phyloP scores from a whole-genome alignment of 2,797 vertebrate species.

The Lagocephalus sceleratus region DNA sequence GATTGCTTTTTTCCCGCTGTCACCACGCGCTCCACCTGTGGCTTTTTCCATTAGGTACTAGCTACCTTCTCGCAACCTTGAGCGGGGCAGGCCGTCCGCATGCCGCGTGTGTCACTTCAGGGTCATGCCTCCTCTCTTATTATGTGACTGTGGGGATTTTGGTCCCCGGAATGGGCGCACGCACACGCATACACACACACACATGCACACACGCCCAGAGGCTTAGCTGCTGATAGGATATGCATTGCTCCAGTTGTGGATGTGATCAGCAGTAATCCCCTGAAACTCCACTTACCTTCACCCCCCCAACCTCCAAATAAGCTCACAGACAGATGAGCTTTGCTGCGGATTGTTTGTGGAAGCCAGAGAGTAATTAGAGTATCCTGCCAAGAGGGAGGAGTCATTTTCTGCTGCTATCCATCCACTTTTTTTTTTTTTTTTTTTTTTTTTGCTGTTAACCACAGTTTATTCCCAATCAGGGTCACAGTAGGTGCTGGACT shows the following conservation, averaged over 20 bases:
- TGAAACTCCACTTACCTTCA: slow-evolving; percentile 46
- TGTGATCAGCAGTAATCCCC: slow-evolving; percentile 54
- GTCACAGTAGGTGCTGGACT: no score
- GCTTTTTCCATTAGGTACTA: neutral
- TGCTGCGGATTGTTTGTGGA: slow-evolving; percentile 37
- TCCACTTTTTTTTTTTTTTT: neutral
- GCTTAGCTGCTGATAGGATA: slow-evolving; percentile 54
- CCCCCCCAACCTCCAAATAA: slow-evolving; percentile 35
- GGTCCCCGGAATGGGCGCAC: slow-evolving; percentile 38
- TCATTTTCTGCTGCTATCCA: slow-evolving; percentile 32
- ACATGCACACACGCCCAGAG: slow-evolving; percentile 10
- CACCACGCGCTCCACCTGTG: neutral
- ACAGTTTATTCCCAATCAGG: no score
- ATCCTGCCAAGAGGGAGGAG: slow-evolving; percentile 40
- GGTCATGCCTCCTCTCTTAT: slow-evolving; percentile 17
- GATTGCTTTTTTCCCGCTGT: slow-evolving; percentile 6
- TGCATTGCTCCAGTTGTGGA: slow-evolving; percentile 42
- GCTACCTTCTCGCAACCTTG: no score
- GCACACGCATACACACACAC: neutral
- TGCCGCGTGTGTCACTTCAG: slow-evolving; percentile 16
- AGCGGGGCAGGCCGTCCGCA: slow-evolving; percentile 10
- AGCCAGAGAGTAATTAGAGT: slow-evolving; percentile 50
- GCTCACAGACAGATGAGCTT: slow-evolving; percentile 56
- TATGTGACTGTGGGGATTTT: slow-evolving; percentile 30
- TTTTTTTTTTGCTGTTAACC: neutral